Conservation (phyloP, 2,888 invertebrate genomes). For the Polydrusus pterygomalis region DNA sequence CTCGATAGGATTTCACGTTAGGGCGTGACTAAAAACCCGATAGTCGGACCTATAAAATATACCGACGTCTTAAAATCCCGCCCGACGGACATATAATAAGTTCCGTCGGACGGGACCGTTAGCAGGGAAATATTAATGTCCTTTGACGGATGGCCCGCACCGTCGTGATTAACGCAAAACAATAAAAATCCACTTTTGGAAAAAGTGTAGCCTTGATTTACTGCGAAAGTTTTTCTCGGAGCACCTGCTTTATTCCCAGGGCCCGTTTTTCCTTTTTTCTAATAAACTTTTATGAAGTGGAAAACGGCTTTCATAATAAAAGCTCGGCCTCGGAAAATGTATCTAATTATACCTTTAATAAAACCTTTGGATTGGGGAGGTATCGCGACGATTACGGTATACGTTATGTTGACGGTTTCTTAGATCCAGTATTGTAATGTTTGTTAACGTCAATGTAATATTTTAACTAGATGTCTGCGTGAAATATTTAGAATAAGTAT, state of each 20-base stretch:
- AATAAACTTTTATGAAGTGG: constrained; percentile 56
- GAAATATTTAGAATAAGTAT: too few relatives aligned
- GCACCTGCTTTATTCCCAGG: constrained; percentile 54
- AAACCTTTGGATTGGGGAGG: constrained; percentile 49
- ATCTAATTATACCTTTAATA: constrained; percentile 57
- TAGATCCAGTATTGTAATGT: too few relatives aligned
- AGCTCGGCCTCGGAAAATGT: constrained; percentile 56
- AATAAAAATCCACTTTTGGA: constrained; percentile 52
- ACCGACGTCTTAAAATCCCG: not conserved
- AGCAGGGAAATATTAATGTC: constrained; percentile 20
- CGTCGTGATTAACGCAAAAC: constrained; percentile 49
- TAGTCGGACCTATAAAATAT: not conserved
- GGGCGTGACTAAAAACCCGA: not conserved
- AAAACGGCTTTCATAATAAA: constrained; percentile 55
- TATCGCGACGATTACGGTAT: not conserved
- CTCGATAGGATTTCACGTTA: not conserved
- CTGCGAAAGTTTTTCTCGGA: constrained; percentile 44
- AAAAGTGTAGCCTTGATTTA: constrained; percentile 53
- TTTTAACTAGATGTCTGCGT: too few relatives aligned
- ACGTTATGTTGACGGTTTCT: not conserved
- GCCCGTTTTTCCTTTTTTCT: constrained; percentile 50
- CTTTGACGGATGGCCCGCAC: constrained; percentile 23
- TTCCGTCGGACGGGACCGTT: not conserved
- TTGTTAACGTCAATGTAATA: too few relatives aligned
- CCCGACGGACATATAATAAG: not conserved